Base-by-base conservation (phyloP, 2,113 vertebrate genomes). In the Vireo altiloquus region DNA sequence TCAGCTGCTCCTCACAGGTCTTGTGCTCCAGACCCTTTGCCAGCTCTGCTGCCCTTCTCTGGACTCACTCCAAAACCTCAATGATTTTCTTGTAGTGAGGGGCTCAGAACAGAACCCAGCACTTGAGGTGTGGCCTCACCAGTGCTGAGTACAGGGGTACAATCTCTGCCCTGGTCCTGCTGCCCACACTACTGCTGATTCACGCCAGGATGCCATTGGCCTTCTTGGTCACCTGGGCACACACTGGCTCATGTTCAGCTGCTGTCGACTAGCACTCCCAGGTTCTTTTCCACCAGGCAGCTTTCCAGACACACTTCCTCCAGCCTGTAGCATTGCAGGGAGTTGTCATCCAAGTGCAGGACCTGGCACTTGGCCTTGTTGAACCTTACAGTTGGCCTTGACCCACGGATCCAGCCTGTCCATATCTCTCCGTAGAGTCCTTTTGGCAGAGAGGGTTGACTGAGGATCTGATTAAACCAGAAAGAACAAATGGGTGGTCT, bases 111-210 rank as follows among this genome's bases (percentile, higher is more conserved):
- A 19, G n/a, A 5, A 25, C 21, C 13, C 24, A 47, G 54, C 13
- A 53, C 61, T 60, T 0, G 0, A 15, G 24, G 5, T n/a, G 24
- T 3, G 7, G 2, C n/a, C 13, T 68, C 61, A 15, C 5, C 39
- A 53, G 13, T 1, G n/a, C 53, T 0, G 1, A 30, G 19, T 3
- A 4, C 6, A 39, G 46, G 0, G 27, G 13, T 0, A n/a, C 3
- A 60, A 21, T 53, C 33, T 0, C 39, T 44, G 23, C 28, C 30
- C 33, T 75, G 44, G 1, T 59, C 46, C 53, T 68, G 20, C 61
- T 82, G 87, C 5, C 15, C 37, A 39, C 39, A 25, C 39, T 1
- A 15, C 25, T 60, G 0, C 39, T 89, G 30, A 11, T 10, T 4
- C 47, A 60, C 0, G 0, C 30, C n/a, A n/a, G 39, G 18, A 25